phyloP scores from a whole-genome alignment of 2,797 vertebrate species.

The Pachyuromys duprasi region DNA sequence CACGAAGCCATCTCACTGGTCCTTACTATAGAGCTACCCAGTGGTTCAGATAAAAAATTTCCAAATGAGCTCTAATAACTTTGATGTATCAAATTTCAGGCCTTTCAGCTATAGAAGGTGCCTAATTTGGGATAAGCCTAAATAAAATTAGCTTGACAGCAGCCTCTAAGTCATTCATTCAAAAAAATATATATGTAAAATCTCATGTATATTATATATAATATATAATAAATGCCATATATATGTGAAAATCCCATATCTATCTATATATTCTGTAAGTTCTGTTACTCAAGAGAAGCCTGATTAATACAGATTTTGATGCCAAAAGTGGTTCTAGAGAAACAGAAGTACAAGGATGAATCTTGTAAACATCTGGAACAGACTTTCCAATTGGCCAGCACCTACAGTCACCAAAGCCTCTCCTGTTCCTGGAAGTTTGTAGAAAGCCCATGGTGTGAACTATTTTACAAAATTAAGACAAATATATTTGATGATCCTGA shows the following conservation, averaged over 20 bases:
- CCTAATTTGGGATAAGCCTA: conserved; percentile 51
- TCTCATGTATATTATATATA: too few relatives aligned
- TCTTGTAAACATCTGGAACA: background rate
- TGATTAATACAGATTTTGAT: background rate
- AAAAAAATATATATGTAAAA: too few relatives aligned
- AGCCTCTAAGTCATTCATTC: too few relatives aligned
- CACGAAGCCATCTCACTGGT: background rate
- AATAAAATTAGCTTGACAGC: conserved; percentile 20
- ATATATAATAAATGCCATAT: too few relatives aligned
- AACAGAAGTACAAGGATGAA: background rate
- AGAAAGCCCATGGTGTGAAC: background rate
- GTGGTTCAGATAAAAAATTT: conserved; percentile 41
- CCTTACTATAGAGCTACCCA: background rate
- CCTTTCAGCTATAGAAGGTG: conserved; percentile 15
- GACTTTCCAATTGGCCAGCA: background rate
- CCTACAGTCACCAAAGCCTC: too few relatives aligned
- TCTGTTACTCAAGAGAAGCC: background rate
- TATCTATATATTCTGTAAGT: background rate
- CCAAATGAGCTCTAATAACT: conserved; percentile 36
- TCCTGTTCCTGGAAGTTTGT: background rate
- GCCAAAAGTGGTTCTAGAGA: background rate
- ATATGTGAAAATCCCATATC: too few relatives aligned
- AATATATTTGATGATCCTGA: background rate
- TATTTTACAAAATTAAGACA: background rate
- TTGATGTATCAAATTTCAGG: conserved; percentile 53